Conservation (phyloP, 2,113 vertebrate species). For the Microtus richardsoni region DNA sequence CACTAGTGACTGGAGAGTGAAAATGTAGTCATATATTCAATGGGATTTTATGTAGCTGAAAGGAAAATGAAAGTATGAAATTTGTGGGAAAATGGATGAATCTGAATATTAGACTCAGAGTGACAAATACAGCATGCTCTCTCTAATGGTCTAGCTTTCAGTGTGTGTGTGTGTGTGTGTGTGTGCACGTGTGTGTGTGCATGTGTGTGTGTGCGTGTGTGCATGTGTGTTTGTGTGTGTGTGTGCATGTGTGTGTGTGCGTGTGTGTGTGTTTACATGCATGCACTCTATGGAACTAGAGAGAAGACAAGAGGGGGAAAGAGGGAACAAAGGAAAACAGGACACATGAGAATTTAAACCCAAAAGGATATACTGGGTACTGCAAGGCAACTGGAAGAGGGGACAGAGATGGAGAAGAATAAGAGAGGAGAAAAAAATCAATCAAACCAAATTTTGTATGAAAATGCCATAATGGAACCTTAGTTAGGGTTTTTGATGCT, state of each 20-base stretch:
- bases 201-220: too few species aligned
- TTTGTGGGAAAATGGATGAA: neutral
- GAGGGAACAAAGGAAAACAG: neutral
- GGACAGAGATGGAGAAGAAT: neutral
- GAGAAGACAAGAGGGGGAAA: neutral
- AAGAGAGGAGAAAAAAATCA: neutral
- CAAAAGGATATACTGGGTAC: too few species aligned
- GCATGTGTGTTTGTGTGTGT: too few species aligned
- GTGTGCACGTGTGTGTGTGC: too few species aligned
- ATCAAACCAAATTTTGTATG: neutral
- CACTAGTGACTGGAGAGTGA: neutral
- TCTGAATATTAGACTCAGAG: neutral
- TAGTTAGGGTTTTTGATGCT: neutral
- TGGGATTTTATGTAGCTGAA: neutral
- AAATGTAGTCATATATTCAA: neutral
- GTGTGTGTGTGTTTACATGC: too few species aligned
- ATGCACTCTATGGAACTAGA: neutral
- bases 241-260: too few species aligned
- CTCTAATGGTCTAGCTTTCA: neutral
- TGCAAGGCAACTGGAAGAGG: accelerated
- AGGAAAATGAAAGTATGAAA: neutral
- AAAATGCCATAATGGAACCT: neutral
- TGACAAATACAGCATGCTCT: neutral
- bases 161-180: neutral
- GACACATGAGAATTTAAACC: neutral